Evolutionary conservation across 1,140 invertebrate genomes (phyloP).

Genomic region (Bombus breviceps): DNA sequence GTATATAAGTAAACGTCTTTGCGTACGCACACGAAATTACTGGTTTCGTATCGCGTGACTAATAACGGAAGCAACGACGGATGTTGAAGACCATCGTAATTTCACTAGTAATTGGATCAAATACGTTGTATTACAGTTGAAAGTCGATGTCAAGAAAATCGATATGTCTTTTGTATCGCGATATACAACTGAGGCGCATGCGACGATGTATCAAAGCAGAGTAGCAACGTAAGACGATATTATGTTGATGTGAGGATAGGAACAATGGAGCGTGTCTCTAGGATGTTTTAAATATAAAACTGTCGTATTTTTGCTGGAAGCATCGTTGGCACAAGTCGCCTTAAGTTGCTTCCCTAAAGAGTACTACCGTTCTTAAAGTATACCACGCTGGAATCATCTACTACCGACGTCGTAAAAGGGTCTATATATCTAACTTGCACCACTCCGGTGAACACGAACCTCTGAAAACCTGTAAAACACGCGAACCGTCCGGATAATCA

Average conservation of each 20-base stretch:
- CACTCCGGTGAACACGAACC: constrained; percentile 57
- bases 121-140: constrained; percentile 37
- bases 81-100: constrained; percentile 31
- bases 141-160: constrained; percentile 45
- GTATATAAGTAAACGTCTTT: constrained; percentile 19
- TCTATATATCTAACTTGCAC: constrained; percentile 56
- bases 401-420: constrained; percentile 51
- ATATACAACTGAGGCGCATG: neutral
- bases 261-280: constrained; percentile 20
- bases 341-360: constrained; percentile 59
- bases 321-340: constrained; percentile 11
- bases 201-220: constrained; percentile 2
- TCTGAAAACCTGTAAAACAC: constrained; percentile 69
- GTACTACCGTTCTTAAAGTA: constrained; percentile 43
- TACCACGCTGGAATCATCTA: constrained; percentile 50
- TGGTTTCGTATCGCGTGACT: constrained; percentile 64
- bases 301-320: constrained; percentile 17
- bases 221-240: constrained; percentile 7
- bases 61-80: constrained; percentile 51
- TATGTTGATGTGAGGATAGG: neutral
- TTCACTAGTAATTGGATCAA: constrained; percentile 53
- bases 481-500: constrained; percentile 65
- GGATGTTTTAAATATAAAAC: constrained; percentile 40
- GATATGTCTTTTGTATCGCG: constrained; percentile 39
- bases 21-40: constrained; percentile 41